Conservation (phyloP, 2,797 vertebrate genomes). For the Melanotaenia trifasciata region DNA sequence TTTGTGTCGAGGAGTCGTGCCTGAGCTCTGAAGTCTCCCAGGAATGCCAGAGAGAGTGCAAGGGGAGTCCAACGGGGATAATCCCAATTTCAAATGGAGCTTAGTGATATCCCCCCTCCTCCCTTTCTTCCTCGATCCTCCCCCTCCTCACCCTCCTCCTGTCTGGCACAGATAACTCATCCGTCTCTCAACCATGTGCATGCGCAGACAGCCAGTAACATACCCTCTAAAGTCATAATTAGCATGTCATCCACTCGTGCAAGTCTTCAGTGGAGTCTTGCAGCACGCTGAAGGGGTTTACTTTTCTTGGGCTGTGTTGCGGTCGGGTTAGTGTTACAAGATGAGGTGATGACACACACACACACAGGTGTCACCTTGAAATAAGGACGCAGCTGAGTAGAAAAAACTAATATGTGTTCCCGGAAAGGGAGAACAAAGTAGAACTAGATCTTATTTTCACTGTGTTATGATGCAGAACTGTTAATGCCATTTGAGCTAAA, state of each 20-base stretch:
- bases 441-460: too few relatives aligned
- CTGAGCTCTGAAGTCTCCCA: constrained; percentile 68
- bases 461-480: neutral
- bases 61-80: constrained; percentile 74
- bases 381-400: neutral
- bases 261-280: constrained; percentile 7
- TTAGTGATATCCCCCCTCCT: constrained; percentile 71
- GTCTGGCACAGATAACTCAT: constrained; percentile 81
- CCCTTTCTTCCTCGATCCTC: constrained; percentile 43
- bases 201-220: constrained; percentile 36
- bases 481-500: neutral
- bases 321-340: constrained; percentile 41
- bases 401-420: neutral
- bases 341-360: constrained; percentile 37
- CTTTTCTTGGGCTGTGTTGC: constrained; percentile 15
- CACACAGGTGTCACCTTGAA: constrained; percentile 18
- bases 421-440: neutral
- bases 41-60: constrained; percentile 66
- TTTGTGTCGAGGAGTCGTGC: constrained; percentile 51
- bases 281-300: constrained; percentile 1
- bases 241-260: constrained; percentile 57
- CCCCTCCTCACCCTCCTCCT: constrained; percentile 62
- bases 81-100: constrained; percentile 83
- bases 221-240: constrained; percentile 57
- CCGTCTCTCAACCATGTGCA: constrained; percentile 49